Evolutionary conservation across 1,140 invertebrate genomes (phyloP), one percentile per base, ranked within the genome.

Genomic region (Drosophila ohnishii): DNA sequence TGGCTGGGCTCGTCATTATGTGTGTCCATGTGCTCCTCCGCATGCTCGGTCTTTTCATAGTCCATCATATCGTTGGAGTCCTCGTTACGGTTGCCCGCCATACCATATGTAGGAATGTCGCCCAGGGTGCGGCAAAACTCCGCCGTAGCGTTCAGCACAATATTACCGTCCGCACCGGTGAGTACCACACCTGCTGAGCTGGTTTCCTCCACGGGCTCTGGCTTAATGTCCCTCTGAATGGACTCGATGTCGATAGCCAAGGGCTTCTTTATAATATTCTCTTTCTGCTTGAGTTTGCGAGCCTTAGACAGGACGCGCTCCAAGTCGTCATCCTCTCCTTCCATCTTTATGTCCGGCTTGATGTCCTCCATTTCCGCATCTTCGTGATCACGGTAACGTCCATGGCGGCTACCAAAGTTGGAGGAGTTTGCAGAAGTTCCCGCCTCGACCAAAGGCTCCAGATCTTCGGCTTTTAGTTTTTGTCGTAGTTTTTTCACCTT

Each of bases 91-190:
- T 98, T 98, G 39, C 97, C 96, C 48, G 97, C 95, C 88, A 96
- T 94, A 14, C 97, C 96, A 92, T 97, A 97, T 0, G 97, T 98
- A 39, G 98, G 97, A 85, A 99, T 98, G 91, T 99, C 98, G 25
- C 98, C 97, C 3, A 99, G 93, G 40, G 97, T 98, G 75, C 98
- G 94, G 92, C 98, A 99, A 93, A 99, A 99, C 93, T 99, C 98
- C 1, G 98, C 97, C 0, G 98, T 99, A 13, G 97, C 95, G 93
- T 99, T 98, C 34, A 99, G 92, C 34, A 97, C 94, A 77, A 99
- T 98, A 69, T 93, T 93, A 3, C 93, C 93, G 57, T 90, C 80
- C 16, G 51, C 73, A 4, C 80, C 50, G 42, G 50, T 71, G 1
- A 80, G 44, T 5, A 69, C 58, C 8, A 60, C 76, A 22, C 44